Conservation (phyloP, 1,140 invertebrate genomes). For the Pissodes strobi region DNA sequence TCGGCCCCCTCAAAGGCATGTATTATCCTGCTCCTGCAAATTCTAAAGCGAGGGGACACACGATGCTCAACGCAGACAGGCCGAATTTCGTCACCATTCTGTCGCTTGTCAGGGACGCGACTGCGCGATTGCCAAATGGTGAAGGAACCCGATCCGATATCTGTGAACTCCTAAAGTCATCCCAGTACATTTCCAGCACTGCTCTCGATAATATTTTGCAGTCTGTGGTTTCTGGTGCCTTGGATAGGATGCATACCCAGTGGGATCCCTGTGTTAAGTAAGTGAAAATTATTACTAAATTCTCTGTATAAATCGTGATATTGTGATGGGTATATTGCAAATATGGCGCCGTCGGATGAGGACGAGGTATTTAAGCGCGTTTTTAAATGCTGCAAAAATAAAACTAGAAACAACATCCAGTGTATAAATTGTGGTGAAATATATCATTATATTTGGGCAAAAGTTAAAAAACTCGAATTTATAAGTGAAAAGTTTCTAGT, state of each 20-base stretch:
- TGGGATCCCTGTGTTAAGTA: conserved; percentile 87
- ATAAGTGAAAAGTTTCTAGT: too few species aligned
- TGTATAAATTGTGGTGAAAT: too few species aligned
- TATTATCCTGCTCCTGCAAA: conserved; percentile 65
- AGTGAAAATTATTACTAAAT: too few species aligned
- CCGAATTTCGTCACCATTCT: conserved; percentile 92
- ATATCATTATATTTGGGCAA: too few species aligned
- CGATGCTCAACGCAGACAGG: conserved; percentile 78
- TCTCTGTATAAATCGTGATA: too few species aligned
- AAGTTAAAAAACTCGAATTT: too few species aligned
- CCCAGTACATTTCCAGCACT: conserved; percentile 78
- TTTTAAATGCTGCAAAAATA: too few species aligned
- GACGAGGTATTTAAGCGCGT: too few species aligned
- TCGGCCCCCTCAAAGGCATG: conserved; percentile 88
- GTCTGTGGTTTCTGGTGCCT: conserved; percentile 84
- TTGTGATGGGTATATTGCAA: too few species aligned
- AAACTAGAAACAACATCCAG: too few species aligned
- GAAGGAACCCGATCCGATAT: conserved; percentile 92
- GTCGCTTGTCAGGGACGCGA: conserved; percentile 88
- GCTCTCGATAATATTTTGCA: conserved; percentile 75
- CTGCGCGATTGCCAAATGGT: conserved; percentile 89
- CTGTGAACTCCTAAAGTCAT: conserved; percentile 80
- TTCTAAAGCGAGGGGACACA: conserved; percentile 75
- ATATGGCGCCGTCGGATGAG: too few species aligned
- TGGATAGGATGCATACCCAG: conserved; percentile 87